Evolutionary conservation across 1,140 invertebrate species (phyloP), one percentile per base, ranked within the genome.

Genomic region (Andricus grossulariae): DNA sequence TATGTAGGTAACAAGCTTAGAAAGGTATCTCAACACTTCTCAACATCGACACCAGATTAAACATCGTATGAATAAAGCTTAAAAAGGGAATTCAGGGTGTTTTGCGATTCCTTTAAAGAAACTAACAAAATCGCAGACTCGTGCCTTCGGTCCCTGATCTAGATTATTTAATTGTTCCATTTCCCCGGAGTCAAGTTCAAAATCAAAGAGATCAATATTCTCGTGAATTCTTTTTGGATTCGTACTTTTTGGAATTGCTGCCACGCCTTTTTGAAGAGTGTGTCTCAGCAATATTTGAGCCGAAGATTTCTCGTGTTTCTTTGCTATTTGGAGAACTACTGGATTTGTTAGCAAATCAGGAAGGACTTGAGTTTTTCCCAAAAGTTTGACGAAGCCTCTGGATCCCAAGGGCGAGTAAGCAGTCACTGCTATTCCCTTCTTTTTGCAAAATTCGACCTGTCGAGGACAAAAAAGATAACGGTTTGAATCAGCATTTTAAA

Each of bases 281-380:
- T 92, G 93, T 79, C 92, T 88, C 0, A 96, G 85, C 50, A 94
- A 86, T 73, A 96, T 89, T 88, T 95, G 94, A 3, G 93, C 94
- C 7, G 94, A 86, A 13, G 92, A 92, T 84, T 93, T 94, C 0
- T 86, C 82, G 57, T 94, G 89, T n/a, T 92, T 92, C 50, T 91
- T 70, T 3, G 94, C 93, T 51, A 98, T 94, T 83, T 94, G 88
- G 57, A 92, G 86, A 2, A 98, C 94, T 13, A 93, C 92, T 0
- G 93, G 92, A 82, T 96, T 94, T 45, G 93, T 89, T 77, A 97
- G 85, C 60, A 96, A 90, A 86, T 95, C 93, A 2, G 95, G 94
- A 74, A 96, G 52, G 0, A 18, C 19, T 1, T 92, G 89, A 54
- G 60, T 72, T 83, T 92, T 93, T 12, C 92, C 92, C 81, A 93